Base-by-base conservation (phyloP, 2,797 vertebrate genomes). In the Perdix hodgsoniae region DNA sequence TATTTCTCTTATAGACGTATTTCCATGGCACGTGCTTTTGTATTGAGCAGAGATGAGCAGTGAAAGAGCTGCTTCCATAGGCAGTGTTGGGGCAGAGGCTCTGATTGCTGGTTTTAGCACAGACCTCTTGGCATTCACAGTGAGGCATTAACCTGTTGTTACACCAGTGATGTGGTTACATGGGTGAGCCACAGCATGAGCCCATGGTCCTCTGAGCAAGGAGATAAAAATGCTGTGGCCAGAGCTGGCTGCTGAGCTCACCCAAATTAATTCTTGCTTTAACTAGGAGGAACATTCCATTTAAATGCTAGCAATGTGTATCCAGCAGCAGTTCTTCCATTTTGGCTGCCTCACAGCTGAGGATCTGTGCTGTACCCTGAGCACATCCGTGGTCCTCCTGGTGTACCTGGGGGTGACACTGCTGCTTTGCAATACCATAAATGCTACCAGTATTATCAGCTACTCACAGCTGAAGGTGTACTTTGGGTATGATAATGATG, bases 391-490 rank as follows among this genome's bases (percentile, higher is more conserved):
- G 37, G 9, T 40, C 13, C 14, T 56, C 6, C 23, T 6, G 31
- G 11, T 37, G 17, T 5, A 14, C 57, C 14, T 69, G 52, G 42
- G 42, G 72, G 22, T 42, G 23, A 67, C n/a, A 14, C 16, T 37
- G 26, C 10, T 66, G 44, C 40, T 72, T 75, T 39, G 77, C 1
- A 3, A 31, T 14, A 22, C 45, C n/a, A 39, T 40, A 39, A 86
- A 54, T 27, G 18, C 31, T 93, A 63, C 24, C 37, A 60, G 80
- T 1, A 5, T 15, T 10, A 27, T 60, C 33, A 65, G 31, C 26
- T 17, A 17, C 33, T 21, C 1, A 3, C 85, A 63, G 59, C 42
- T 64, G n/a, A 64, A 8, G 0, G 1, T 0, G 0, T 15, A 5
- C 21, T 47, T 45, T 42, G 26, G 66, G 11, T 45, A 44, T 16